Evolutionary conservation across 2,113 vertebrate genomes (phyloP), one percentile per base, ranked within the genome.

Genomic region (Menidia beryllina): DNA sequence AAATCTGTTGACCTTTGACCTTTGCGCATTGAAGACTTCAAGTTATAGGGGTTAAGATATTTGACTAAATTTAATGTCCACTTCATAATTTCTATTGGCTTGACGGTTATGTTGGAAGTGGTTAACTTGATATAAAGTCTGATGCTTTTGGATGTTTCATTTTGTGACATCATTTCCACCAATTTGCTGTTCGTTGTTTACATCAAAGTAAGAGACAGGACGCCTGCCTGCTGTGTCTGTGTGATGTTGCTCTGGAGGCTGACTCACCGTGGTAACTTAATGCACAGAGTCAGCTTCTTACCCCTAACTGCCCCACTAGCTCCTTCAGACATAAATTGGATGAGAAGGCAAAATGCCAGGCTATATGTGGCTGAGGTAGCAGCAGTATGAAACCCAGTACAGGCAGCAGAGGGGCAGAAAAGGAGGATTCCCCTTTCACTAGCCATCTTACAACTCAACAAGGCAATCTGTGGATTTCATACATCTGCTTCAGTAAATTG

Each of bases 331-430:
- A 70, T 62, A 86, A 69, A 93, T 90, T 71, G 69, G 75, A 86
- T 86, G 71, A 87, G 85, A 91, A 90, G 76, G 85, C 85, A 68
- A 81, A 83, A 80, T 76, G 80, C 83, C 79, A 82, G 76, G 75
- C 84, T 82, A 73, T 56, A 79, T 75, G 72, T 59, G 49, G 59
- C 50, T 30, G 68, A 60, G 68, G 49, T 68, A 75, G 63, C 60
- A 43, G 63, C 55, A 80, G 50, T 9, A 53, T 64, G 27, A 69
- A 67, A 36, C 11, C 13, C 39, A n/a, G n/a, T n/a, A n/a, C n/a
- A n/a, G 64, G 52, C 47, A 73, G 34, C 41, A 47, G 0, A 30
- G 68, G 54, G 49, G 23, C 52, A 24, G 69, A 25, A 63, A 58
- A 48, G 52, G 61, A 78, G 74, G 47, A 14, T 78, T 84, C 75